Conservation (phyloP, 1,140 invertebrate species). For the Drosophila albomicans region DNA sequence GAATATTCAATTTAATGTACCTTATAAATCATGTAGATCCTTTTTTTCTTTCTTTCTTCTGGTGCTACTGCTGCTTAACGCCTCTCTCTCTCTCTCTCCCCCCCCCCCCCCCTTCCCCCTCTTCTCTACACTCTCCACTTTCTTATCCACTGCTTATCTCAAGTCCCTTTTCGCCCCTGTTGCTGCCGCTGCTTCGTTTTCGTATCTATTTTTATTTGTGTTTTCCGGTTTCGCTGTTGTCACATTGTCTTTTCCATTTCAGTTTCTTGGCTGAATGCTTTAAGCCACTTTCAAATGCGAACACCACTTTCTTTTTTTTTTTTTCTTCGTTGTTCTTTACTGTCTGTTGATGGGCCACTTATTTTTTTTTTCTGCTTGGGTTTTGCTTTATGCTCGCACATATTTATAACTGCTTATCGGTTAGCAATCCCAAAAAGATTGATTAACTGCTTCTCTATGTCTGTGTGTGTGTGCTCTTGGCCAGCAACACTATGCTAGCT, state of each 20-base stretch:
- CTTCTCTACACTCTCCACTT: background rate
- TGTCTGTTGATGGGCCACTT: constrained; percentile 28
- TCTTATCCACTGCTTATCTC: background rate
- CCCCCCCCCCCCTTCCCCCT: background rate
- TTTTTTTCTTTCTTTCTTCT: constrained; percentile 37
- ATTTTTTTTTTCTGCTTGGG: constrained; percentile 15
- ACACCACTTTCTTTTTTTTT: constrained; percentile 14
- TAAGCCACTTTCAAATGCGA: constrained; percentile 44
- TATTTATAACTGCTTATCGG: constrained; percentile 50
- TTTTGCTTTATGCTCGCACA: constrained; percentile 31
- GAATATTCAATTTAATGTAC: constrained; percentile 81
- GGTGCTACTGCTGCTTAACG: constrained; percentile 40
- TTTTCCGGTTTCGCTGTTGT: constrained; percentile 25
- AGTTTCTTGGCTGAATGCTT: constrained; percentile 21
- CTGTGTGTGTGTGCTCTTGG: background rate
- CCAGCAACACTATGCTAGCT: background rate
- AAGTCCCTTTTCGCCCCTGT: constrained; percentile 9
- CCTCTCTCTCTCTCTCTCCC: constrained; percentile 1
- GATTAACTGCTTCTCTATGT: constrained; percentile 28
- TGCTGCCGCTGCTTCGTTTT: constrained; percentile 7
- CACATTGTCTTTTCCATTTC: constrained; percentile 23
- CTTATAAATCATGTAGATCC: constrained; percentile 80
- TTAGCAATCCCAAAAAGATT: constrained; percentile 27
- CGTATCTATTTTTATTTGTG: constrained; percentile 17
- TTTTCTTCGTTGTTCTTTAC: background rate